phyloP scores from a whole-genome alignment of 2,888 invertebrate genomes.

The Spilosoma lubricipeda region DNA sequence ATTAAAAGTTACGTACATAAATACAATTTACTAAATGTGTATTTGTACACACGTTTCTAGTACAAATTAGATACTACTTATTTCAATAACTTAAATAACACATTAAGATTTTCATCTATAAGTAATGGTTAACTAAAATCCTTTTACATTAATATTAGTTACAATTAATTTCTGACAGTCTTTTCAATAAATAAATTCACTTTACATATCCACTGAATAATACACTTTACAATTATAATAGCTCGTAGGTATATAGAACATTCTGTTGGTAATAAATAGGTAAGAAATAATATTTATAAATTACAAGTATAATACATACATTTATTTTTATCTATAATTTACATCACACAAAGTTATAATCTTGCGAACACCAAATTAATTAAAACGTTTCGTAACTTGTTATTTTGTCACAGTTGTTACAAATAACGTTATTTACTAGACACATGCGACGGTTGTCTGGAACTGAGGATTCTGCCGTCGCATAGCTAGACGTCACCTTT shows the following conservation, averaged over 20 bases:
- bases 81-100: conserved; percentile 29
- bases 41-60: conserved; percentile 15
- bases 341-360: not conserved
- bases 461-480: conserved; percentile 80
- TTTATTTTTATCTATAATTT: conserved; percentile 22
- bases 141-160: conserved; percentile 45
- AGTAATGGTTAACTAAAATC: conserved; percentile 47
- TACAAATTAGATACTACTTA: conserved; percentile 32
- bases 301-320: conserved; percentile 34
- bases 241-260: conserved; percentile 24
- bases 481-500: conserved; percentile 79
- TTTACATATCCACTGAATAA: conserved; percentile 47
- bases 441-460: conserved; percentile 81
- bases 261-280: conserved; percentile 28
- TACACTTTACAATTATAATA: conserved; percentile 37
- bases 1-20: not conserved
- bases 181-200: conserved; percentile 65
- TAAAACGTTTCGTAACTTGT: conserved; percentile 13
- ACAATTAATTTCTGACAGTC: conserved; percentile 62
- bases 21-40: conserved; percentile 11
- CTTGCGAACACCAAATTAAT: not conserved
- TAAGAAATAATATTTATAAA: conserved; percentile 39
- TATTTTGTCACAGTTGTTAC: conserved; percentile 25
- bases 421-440: conserved; percentile 56
- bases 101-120: conserved; percentile 26